A percentile compares a stretch with the other conserved stretches of the same genome.
phyloP scores from a whole-genome alignment of 2,113 vertebrate species.

The Triplophysa tibetana region DNA sequence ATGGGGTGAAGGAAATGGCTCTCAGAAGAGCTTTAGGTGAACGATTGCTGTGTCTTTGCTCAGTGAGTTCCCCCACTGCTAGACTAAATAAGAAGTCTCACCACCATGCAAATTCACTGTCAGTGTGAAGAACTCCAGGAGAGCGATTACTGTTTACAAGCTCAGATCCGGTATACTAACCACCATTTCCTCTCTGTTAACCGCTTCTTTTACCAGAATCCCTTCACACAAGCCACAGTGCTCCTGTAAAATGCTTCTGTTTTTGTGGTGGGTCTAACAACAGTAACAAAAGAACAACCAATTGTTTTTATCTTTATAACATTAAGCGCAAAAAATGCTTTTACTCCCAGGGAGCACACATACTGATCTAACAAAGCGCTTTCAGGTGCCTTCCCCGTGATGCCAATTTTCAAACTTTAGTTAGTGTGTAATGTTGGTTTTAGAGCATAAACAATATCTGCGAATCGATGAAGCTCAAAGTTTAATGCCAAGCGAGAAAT shows the following conservation, averaged over 20 bases:
- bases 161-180: not conserved
- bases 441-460: no score
- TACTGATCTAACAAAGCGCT: no score
- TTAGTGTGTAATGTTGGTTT: no score
- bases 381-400: no score
- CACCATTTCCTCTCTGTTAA: not conserved
- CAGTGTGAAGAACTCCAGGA: conserved; percentile 1
- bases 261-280: no score
- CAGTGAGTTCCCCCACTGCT: conserved; percentile 15
- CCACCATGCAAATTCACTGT: not conserved
- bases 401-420: no score
- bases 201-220: not conserved
- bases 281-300: no score
- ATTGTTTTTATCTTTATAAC: no score
- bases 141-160: not conserved
- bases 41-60: conserved; percentile 58
- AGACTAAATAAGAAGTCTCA: conserved; percentile 28
- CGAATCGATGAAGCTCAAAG: no score
- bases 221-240: not conserved
- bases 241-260: not conserved
- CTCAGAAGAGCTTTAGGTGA: conserved; percentile 59
- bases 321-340: no score
- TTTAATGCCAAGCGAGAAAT: no score
- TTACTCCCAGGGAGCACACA: no score
- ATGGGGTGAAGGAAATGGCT: conserved; percentile 34